Evolutionary conservation across 2,797 vertebrate species (phyloP).

Genomic region (Pelochelys cantorii): DNA sequence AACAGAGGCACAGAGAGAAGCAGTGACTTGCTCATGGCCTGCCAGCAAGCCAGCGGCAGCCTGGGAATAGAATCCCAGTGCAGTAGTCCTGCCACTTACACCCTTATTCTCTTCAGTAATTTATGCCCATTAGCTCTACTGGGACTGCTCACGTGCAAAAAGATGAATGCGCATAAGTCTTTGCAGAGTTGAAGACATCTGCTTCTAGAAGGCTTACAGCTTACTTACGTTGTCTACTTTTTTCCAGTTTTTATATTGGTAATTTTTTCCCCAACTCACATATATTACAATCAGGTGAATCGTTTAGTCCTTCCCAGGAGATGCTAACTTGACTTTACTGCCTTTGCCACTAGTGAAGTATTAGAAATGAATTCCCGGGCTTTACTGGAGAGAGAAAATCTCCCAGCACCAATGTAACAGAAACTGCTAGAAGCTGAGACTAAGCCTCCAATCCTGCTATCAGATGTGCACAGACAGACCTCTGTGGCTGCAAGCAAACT

Average conservation of each 20-base stretch:
- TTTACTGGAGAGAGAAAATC: background rate
- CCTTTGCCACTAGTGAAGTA: background rate
- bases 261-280: background rate
- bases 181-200: background rate
- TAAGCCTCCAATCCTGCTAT: background rate
- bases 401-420: background rate
- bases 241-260: background rate
- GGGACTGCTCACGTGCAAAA: background rate
- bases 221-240: background rate
- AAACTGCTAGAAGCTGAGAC: background rate
- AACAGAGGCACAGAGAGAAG: rapidly evolving
- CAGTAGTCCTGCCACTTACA: background rate
- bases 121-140: background rate
- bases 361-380: background rate
- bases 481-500: background rate
- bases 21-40: background rate
- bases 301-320: background rate
- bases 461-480: background rate
- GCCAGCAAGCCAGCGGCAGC: rapidly evolving
- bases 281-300: background rate
- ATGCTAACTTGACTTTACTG: background rate
- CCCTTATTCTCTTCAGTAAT: background rate
- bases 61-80: background rate
- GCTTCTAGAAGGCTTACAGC: background rate
- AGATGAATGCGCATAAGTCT: background rate